phyloP scores from a whole-genome alignment of 2,888 invertebrate genomes.

The Cosmopolites sordidus region DNA sequence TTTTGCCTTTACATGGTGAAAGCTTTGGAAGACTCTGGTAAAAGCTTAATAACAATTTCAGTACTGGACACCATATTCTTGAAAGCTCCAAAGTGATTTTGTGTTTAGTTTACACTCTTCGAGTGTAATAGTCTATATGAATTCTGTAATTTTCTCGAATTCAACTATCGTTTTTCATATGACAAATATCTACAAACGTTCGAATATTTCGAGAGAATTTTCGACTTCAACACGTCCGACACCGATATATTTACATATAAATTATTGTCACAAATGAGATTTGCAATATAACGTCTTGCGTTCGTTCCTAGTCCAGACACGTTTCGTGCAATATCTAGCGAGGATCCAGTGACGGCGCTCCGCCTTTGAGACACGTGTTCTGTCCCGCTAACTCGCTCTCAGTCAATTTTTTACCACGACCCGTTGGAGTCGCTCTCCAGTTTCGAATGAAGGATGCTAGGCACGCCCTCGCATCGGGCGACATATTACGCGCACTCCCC shows the following conservation, averaged over 20 bases:
- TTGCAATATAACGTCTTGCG: constrained; percentile 46
- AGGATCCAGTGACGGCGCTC: constrained; percentile 37
- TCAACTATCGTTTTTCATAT: constrained; percentile 1
- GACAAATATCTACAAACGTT: constrained; percentile 7
- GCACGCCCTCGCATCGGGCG: constrained; percentile 31
- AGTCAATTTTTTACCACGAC: constrained; percentile 37
- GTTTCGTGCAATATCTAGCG: constrained; percentile 42
- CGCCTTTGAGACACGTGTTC: constrained; percentile 43
- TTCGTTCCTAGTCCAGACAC: constrained; percentile 39
- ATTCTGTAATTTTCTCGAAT: no score
- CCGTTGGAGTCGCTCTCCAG: constrained; percentile 15
- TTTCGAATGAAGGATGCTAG: constrained; percentile 35
- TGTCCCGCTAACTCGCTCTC: constrained; percentile 38
- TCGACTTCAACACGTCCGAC: constrained; percentile 43
- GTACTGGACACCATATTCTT: no score
- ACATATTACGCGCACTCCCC: constrained; percentile 16
- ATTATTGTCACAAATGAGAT: constrained; percentile 50
- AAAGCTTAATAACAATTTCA: no score
- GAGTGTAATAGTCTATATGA: no score
- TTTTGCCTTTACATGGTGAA: no score
- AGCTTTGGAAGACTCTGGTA: no score
- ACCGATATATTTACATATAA: constrained; percentile 49
- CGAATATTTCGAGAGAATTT: constrained; percentile 29
- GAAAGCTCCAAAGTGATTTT: no score
- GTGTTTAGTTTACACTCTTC: no score